Percentiles rank a stretch among this genome's conserved stretches.
phyloP scores from a whole-genome alignment of 2,113 vertebrate genomes.

The Chauna torquata region DNA sequence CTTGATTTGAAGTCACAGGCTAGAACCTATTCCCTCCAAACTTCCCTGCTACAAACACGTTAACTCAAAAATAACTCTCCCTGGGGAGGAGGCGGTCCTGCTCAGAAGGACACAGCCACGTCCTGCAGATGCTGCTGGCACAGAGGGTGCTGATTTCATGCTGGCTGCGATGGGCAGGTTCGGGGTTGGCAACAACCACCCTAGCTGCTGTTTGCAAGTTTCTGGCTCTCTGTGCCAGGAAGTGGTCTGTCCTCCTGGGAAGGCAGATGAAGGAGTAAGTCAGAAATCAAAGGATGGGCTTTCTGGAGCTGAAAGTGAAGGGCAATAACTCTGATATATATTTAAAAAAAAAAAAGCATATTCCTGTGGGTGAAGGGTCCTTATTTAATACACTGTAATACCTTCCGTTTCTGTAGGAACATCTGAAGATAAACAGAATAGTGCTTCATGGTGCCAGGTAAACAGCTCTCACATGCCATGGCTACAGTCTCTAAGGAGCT shows the following conservation, averaged over 20 bases:
- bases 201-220: conserved; percentile 15
- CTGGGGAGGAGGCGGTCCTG: neutral
- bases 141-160: neutral
- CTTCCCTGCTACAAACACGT: neutral
- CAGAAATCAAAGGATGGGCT: neutral
- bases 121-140: conserved; percentile 16
- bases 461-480: conserved; percentile 58
- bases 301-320: neutral
- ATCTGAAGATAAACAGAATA: conserved; percentile 38
- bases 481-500: conserved; percentile 78
- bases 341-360: neutral
- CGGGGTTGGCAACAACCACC: conserved; percentile 7
- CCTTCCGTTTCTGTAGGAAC: conserved; percentile 24
- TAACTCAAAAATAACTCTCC: neutral
- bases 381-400: conserved; percentile 6
- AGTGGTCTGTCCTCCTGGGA: conserved; percentile 14
- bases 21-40: neutral
- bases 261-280: neutral
- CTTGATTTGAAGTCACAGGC: neutral
- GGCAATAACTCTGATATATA: neutral
- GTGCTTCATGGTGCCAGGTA: conserved; percentile 61
- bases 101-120: neutral
- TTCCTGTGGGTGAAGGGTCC: neutral
- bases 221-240: conserved; percentile 24
- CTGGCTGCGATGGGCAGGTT: neutral